A percentile compares a stretch with the other conserved stretches of the same genome.
Conservation (phyloP, 1,140 invertebrate species). For the Brevipalpus yothersi region DNA sequence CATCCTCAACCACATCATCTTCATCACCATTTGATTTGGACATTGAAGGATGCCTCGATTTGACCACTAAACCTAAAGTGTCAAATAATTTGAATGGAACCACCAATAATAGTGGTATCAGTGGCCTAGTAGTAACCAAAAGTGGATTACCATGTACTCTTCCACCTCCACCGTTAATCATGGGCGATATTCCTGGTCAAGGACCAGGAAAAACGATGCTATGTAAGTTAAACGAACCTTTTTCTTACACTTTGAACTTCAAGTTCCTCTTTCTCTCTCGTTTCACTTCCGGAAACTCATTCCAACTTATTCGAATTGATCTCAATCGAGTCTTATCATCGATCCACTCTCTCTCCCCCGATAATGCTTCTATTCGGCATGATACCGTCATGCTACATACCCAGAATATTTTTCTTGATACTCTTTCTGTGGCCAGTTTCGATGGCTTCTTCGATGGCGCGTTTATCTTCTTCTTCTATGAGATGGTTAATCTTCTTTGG, state of each 20-base stretch:
- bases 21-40: neutral
- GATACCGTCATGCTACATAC: no score
- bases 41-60: conserved; percentile 3
- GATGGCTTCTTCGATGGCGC: no score
- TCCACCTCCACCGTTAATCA: neutral
- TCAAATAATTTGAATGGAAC: neutral
- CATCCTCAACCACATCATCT: conserved; percentile 1
- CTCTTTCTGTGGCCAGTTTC: no score
- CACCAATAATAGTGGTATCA: neutral
- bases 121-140: neutral
- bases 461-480: no score
- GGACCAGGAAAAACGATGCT: conserved; percentile 4
- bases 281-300: neutral
- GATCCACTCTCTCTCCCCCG: conserved; percentile 2
- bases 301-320: neutral
- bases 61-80: neutral
- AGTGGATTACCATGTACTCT: neutral
- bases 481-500: no score
- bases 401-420: no score
- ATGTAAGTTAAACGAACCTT: neutral
- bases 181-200: conserved; percentile 4
- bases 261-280: neutral
- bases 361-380: neutral
- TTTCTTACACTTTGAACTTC: neutral
- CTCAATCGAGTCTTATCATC: conserved; percentile 1